Conservation (phyloP, 2,888 invertebrate genomes). For the Dromius quadrimaculatus region DNA sequence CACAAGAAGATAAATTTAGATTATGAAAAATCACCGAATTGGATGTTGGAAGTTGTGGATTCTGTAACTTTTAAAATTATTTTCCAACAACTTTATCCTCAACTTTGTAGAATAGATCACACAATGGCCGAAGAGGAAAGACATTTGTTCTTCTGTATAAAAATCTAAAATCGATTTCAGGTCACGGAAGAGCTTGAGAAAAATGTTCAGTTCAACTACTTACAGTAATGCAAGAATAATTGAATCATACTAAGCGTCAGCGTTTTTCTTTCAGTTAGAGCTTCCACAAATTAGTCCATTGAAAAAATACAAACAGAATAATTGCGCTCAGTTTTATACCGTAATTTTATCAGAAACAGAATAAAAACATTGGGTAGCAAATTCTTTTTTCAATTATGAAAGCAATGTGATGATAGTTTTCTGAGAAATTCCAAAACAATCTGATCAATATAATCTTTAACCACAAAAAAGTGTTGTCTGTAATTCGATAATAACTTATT, state of each 20-base stretch:
- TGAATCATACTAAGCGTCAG: slow-evolving; percentile 29
- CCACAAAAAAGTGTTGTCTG: too few relatives aligned
- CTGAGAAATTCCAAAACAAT: too few relatives aligned
- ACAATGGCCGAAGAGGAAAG: slow-evolving; percentile 34
- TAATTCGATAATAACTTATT: too few relatives aligned
- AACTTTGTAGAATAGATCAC: slow-evolving; percentile 46
- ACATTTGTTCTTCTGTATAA: slow-evolving; percentile 40
- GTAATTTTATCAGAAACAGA: too few relatives aligned
- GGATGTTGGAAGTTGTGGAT: slow-evolving; percentile 35
- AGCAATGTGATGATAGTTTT: too few relatives aligned
- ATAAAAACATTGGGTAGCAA: too few relatives aligned
- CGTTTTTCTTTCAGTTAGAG: slow-evolving; percentile 20
- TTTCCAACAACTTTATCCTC: slow-evolving; percentile 34
- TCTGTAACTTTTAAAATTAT: slow-evolving; percentile 35
- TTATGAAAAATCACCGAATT: slow-evolving; percentile 43
- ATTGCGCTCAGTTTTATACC: slow-evolving; percentile 4
- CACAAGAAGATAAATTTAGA: slow-evolving; percentile 23
- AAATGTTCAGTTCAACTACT: slow-evolving; percentile 35
- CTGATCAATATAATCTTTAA: too few relatives aligned
- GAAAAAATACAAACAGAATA: slow-evolving; percentile 4
- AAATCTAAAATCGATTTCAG: slow-evolving; percentile 44
- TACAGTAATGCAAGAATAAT: slow-evolving; percentile 34
- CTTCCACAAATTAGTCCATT: slow-evolving; percentile 22
- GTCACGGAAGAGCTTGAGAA: slow-evolving; percentile 5
- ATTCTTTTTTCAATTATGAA: too few relatives aligned